These are phyloP conservation scores for Sander lucioperca DNA, from an alignment of 2,113 vertebrate species.

Conservation along the genomic window DNA sequence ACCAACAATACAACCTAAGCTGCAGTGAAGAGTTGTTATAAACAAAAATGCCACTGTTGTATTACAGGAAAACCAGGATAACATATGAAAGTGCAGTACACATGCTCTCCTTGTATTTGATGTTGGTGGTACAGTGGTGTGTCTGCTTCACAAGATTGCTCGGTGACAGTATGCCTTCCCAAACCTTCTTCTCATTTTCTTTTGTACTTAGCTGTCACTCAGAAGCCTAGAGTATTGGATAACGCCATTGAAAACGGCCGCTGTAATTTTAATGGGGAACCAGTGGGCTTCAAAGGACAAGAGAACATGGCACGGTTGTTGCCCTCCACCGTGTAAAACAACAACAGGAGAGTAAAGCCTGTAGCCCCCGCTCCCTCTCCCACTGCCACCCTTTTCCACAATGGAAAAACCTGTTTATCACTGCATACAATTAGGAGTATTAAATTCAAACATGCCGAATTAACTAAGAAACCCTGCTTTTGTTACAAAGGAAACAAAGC, in stretches of 20 bases:
- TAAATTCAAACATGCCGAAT: conserved; percentile 84
- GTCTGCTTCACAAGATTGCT: conserved; percentile 58
- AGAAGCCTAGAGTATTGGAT: conserved; percentile 76
- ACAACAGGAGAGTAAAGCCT: conserved; percentile 64
- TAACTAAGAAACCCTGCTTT: conserved; percentile 83
- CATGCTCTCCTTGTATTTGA: conserved; percentile 34
- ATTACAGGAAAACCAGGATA: conserved; percentile 21
- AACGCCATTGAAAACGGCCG: conserved; percentile 71
- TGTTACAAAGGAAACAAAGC: conserved; percentile 83
- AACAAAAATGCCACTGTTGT: conserved; percentile 16
- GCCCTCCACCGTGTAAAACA: conserved; percentile 65
- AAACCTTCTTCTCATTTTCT: conserved; percentile 47
- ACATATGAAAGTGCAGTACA: conserved; percentile 7
- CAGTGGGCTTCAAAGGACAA: conserved; percentile 76
- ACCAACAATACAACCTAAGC: conserved; percentile 21
- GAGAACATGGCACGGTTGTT: conserved; percentile 70
- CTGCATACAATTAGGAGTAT: conserved; percentile 82
- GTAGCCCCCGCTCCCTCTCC: conserved; percentile 41
- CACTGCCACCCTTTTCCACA: conserved; percentile 63
- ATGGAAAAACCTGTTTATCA: conserved; percentile 83
- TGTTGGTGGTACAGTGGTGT: conserved; percentile 31
- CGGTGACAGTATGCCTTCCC: conserved; percentile 53
- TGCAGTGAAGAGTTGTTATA: conserved; percentile 9
- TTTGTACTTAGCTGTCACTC: conserved; percentile 71
- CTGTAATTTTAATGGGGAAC: conserved; percentile 74